A percentile compares a stretch with the other conserved stretches of the same genome.
Conservation (phyloP, 2,113 vertebrate species). For the Pachypanchax playfairii region DNA sequence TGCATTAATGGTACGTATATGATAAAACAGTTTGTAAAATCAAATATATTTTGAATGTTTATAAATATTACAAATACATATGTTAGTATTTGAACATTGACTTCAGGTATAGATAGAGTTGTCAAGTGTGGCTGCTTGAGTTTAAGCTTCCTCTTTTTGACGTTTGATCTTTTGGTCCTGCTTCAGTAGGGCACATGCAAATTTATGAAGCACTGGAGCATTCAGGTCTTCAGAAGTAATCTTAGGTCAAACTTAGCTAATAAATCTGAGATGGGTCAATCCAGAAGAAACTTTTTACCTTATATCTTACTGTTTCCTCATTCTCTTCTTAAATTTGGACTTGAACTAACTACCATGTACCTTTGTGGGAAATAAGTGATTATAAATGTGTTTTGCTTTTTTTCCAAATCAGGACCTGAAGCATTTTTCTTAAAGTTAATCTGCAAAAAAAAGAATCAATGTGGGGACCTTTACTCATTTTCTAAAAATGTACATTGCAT, state of each 20-base stretch:
- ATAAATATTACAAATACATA: not conserved
- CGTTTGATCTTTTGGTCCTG: constrained; percentile 48
- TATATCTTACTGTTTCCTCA: not conserved
- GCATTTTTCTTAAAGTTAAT: too few species aligned
- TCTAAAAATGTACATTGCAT: too few species aligned
- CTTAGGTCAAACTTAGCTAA: constrained; percentile 46
- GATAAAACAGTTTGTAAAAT: not conserved
- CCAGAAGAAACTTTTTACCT: not conserved
- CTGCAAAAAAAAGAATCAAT: too few species aligned
- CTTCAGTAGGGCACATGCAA: constrained; percentile 44
- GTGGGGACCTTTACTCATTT: too few species aligned
- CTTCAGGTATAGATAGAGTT: constrained; percentile 37
- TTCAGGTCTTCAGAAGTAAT: constrained; percentile 54
- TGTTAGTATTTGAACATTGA: not conserved
- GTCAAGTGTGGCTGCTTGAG: constrained; percentile 17
- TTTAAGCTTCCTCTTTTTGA: constrained; percentile 51
- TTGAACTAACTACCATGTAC: too few species aligned
- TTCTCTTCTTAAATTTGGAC: not conserved
- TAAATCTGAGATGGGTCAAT: constrained; percentile 52
- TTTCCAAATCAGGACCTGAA: too few species aligned
- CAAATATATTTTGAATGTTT: not conserved
- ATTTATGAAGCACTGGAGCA: constrained; percentile 68
- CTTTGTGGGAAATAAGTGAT: too few species aligned
- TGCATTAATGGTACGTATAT: too few species aligned
- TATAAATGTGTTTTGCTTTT: too few species aligned